These are phyloP conservation scores for Orientallactaga sibirica DNA, from an alignment of 2,797 vertebrate species.

Conservation along the genomic window DNA sequence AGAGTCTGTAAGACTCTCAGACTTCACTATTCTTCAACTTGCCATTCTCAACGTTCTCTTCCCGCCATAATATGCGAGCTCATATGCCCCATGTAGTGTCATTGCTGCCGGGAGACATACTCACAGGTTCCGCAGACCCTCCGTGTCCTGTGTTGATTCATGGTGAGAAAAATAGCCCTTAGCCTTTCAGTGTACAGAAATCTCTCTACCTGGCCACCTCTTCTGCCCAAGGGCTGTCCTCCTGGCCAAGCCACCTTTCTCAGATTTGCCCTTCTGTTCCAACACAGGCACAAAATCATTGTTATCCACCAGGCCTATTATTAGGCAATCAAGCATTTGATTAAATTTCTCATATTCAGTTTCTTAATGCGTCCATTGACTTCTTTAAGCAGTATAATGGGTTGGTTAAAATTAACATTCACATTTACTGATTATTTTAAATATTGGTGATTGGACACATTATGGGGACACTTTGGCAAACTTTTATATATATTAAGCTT, in stretches of 20 bases:
- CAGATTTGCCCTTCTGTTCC: constrained; percentile 35
- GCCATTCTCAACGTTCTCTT: neutral
- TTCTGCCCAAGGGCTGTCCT: neutral
- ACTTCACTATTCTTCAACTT: neutral
- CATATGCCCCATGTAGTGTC: neutral
- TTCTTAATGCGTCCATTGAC: constrained; percentile 41
- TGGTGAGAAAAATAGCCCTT: neutral
- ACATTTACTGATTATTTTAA: constrained; percentile 61
- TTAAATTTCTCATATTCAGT: constrained; percentile 46
- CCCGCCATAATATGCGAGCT: neutral
- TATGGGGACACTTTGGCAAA: neutral
- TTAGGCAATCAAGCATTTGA: constrained; percentile 54
- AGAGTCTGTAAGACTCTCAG: neutral
- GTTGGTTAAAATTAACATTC: constrained; percentile 56
- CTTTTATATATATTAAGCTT: constrained; percentile 18
- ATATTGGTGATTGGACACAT: neutral
- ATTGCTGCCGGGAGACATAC: neutral
- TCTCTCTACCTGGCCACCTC: neutral
- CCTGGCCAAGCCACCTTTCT: neutral
- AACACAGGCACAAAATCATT: constrained; percentile 9
- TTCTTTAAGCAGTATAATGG: constrained; percentile 52
- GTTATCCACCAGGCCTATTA: constrained; percentile 26
- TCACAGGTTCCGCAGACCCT: neutral
- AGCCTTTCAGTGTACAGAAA: neutral
- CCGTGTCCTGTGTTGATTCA: neutral